A percentile compares a stretch with the other conserved stretches of the same genome.
These are phyloP conservation scores for Artemisiospiza belli DNA, from an alignment of 2,113 vertebrate genomes.

Conservation along the genomic window DNA sequence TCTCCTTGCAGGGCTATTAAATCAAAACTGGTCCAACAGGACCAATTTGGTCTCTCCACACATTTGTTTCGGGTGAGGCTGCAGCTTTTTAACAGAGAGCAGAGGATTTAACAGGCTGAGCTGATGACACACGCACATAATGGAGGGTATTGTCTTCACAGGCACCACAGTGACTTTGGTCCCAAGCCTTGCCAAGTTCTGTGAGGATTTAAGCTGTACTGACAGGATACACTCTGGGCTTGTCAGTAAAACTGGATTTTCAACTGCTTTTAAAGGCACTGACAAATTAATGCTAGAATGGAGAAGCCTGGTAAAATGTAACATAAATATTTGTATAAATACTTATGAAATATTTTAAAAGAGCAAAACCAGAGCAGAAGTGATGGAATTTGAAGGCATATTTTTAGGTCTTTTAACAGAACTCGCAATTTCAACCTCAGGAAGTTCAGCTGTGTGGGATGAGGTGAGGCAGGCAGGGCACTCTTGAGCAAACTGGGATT, in stretches of 20 bases:
- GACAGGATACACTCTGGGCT: conserved; percentile 25
- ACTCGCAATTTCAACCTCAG: neutral
- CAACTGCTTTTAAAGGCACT: neutral
- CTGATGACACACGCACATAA: conserved; percentile 28
- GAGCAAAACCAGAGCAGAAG: neutral
- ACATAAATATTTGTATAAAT: neutral
- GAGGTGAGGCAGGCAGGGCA: neutral
- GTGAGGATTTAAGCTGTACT: conserved; percentile 35
- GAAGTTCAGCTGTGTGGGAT: neutral
- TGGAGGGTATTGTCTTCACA: conserved; percentile 38
- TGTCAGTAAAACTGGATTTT: conserved; percentile 29
- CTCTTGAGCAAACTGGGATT: neutral
- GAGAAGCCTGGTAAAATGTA: neutral
- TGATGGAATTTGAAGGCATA: neutral
- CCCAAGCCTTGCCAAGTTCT: conserved; percentile 17
- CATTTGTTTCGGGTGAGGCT: neutral
- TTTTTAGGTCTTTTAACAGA: neutral
- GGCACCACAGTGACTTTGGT: conserved; percentile 42
- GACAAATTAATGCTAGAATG: neutral
- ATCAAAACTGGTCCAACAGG: conserved; percentile 19
- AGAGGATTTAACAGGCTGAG: neutral
- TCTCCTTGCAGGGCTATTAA: neutral
- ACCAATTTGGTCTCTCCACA: conserved; percentile 40
- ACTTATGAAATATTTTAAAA: neutral
- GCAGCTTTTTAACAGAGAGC: conserved; percentile 5